Evolutionary conservation across 1,140 invertebrate species (phyloP).

Genomic region (Plutomurus gul): DNA sequence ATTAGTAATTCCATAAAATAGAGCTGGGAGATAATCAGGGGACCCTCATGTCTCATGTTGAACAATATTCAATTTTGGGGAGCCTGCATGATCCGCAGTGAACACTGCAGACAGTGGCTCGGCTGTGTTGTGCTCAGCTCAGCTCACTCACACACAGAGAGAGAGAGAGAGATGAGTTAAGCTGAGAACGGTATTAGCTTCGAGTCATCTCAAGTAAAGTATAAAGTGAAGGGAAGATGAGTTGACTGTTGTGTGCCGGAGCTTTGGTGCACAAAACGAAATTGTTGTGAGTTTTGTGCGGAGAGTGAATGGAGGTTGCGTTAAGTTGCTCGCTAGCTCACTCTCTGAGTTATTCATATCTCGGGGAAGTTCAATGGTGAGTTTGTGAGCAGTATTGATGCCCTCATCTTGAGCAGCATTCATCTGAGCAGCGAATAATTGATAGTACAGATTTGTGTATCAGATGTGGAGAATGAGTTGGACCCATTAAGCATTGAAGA

Average conservation of each 20-base stretch:
- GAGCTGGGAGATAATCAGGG: constrained; percentile 12
- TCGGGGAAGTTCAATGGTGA: constrained; percentile 1
- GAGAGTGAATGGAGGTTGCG: neutral
- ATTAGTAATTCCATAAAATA: constrained; percentile 24
- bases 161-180: neutral
- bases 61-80: constrained; percentile 14
- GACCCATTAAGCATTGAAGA: constrained; percentile 39
- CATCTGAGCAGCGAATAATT: constrained; percentile 44
- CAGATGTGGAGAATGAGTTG: constrained; percentile 41
- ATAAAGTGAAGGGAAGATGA: neutral
- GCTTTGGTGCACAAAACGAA: neutral
- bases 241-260: neutral
- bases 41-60: constrained; percentile 19
- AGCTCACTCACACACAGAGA: no score
- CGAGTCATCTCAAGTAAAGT: neutral
- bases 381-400: constrained; percentile 38
- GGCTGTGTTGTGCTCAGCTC: no score
- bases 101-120: no score
- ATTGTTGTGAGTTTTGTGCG: no score
- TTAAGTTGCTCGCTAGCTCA: no score
- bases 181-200: neutral
- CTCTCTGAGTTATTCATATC: constrained; percentile 30
- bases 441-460: constrained; percentile 45
- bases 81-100: constrained; percentile 4
- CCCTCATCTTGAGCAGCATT: constrained; percentile 40